Evolutionary conservation across 2,797 vertebrate genomes (phyloP).

Genomic region (Eulemur mongoz): DNA sequence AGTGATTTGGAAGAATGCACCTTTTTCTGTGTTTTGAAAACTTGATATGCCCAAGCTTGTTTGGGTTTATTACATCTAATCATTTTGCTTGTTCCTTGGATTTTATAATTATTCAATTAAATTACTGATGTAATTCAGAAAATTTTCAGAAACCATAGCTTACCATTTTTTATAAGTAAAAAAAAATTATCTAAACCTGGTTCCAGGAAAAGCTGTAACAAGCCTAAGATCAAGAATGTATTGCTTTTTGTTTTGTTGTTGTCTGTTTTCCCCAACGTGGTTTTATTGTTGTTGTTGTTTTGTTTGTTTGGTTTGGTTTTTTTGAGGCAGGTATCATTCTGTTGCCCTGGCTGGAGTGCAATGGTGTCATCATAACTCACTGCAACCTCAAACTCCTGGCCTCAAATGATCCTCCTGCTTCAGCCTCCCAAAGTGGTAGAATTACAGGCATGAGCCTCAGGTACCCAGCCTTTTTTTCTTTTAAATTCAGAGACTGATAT

Average conservation of each 20-base stretch:
- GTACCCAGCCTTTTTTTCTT: not conserved
- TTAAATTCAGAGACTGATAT: constrained; percentile 11
- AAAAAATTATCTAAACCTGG: not conserved
- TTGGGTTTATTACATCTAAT: constrained; percentile 43
- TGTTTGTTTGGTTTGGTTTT: not conserved
- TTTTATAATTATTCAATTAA: constrained; percentile 59
- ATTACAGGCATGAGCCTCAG: not conserved
- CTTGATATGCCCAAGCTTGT: constrained; percentile 23
- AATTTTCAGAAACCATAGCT: constrained; percentile 21
- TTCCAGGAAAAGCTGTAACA: constrained; percentile 15
- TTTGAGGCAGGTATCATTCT: not conserved
- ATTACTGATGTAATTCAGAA: constrained; percentile 64
- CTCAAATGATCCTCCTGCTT: not conserved
- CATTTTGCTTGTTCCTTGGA: constrained; percentile 58
- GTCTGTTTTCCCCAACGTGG: not conserved
- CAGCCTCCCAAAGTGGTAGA: not conserved
- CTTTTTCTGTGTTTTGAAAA: constrained; percentile 59
- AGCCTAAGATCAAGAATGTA: not conserved
- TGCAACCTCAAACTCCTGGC: not conserved
- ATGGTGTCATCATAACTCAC: not conserved
- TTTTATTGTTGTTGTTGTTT: not conserved
- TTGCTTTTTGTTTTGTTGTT: constrained; percentile 40
- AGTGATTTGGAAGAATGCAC: not conserved
- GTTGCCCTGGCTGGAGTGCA: not conserved
- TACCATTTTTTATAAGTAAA: constrained; percentile 25